Percentiles rank a stretch among this genome's conserved stretches.
phyloP scores from a whole-genome alignment of 2,888 invertebrate genomes.

The Leucania comma region DNA sequence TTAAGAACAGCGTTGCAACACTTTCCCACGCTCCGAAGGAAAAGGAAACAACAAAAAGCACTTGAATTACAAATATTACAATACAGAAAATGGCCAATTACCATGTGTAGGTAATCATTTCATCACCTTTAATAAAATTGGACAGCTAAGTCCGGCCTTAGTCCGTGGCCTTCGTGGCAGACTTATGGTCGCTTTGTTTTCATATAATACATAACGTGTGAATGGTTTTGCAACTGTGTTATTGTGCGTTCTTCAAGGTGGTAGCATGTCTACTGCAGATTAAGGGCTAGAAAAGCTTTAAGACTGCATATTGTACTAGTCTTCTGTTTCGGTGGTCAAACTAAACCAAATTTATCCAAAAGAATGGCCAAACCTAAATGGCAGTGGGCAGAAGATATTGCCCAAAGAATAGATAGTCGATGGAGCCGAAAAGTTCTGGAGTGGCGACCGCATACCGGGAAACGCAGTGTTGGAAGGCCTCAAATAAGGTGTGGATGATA shows the following conservation, averaged over 20 bases:
- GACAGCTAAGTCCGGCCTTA: slow-evolving; percentile 69
- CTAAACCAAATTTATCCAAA: no score
- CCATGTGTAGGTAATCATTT: slow-evolving; percentile 72
- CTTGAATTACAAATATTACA: slow-evolving; percentile 65
- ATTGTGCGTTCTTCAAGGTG: slow-evolving; percentile 69
- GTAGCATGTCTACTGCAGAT: slow-evolving; percentile 27
- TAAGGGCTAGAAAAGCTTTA: slow-evolving; percentile 35
- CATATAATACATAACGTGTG: slow-evolving; percentile 75
- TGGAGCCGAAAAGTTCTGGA: no score
- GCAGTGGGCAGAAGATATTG: no score
- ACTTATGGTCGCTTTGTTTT: slow-evolving; percentile 78
- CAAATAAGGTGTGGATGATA: no score
- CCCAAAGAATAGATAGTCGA: no score
- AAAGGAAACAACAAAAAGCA: slow-evolving; percentile 65
- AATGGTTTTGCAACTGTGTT: slow-evolving; percentile 71
- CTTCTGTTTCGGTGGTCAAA: background rate
- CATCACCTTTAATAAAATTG: slow-evolving; percentile 75
- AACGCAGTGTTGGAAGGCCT: no score
- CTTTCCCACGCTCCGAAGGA: slow-evolving; percentile 67
- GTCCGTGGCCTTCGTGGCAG: slow-evolving; percentile 72
- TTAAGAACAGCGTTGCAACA: slow-evolving; percentile 53
- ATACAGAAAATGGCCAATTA: slow-evolving; percentile 71
- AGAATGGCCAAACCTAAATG: no score
- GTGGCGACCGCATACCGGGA: no score
- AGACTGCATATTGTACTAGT: background rate